phyloP scores from a whole-genome alignment of 2,888 invertebrate species.

The Trissolcus japonicus region DNA sequence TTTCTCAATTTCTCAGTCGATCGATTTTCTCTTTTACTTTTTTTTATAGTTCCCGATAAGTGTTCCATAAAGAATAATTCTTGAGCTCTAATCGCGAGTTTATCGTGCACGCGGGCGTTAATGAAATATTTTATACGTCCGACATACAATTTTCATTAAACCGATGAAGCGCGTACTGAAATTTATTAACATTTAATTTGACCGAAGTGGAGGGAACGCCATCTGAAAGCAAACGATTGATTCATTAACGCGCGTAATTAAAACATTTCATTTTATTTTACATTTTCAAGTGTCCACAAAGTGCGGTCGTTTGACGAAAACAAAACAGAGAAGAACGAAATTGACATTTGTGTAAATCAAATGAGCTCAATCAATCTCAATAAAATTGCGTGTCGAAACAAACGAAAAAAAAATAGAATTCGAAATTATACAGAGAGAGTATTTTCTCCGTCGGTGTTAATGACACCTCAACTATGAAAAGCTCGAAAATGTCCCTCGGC shows the following conservation, averaged over 20 bases:
- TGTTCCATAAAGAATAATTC: conserved; percentile 9
- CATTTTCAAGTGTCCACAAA: conserved; percentile 19
- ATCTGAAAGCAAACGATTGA: conserved; percentile 31
- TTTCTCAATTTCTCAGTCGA: background rate
- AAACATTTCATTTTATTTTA: conserved; percentile 46
- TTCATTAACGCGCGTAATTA: conserved; percentile 42
- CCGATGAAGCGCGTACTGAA: conserved; percentile 23
- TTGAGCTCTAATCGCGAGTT: background rate
- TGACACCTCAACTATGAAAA: conserved; percentile 47
- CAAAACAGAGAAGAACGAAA: conserved; percentile 28
- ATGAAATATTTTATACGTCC: conserved; percentile 30
- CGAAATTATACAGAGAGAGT: conserved; percentile 22
- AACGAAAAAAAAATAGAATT: conserved; percentile 33
- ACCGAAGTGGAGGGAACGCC: conserved; percentile 11
- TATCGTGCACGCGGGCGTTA: background rate
- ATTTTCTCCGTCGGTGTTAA: conserved; percentile 39
- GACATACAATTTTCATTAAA: conserved; percentile 24
- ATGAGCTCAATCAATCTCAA: too few relatives aligned
- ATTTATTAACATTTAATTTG: conserved; percentile 52
- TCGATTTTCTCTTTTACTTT: background rate
- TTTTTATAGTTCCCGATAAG: background rate
- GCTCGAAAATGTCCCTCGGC: conserved; percentile 30
- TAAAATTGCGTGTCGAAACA: background rate
- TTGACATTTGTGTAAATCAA: too few relatives aligned
- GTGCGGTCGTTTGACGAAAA: conserved; percentile 29